Evolutionary conservation across 2,797 vertebrate species (phyloP), one percentile per base, ranked within the genome.

Genomic region (Chelon labrosus): DNA sequence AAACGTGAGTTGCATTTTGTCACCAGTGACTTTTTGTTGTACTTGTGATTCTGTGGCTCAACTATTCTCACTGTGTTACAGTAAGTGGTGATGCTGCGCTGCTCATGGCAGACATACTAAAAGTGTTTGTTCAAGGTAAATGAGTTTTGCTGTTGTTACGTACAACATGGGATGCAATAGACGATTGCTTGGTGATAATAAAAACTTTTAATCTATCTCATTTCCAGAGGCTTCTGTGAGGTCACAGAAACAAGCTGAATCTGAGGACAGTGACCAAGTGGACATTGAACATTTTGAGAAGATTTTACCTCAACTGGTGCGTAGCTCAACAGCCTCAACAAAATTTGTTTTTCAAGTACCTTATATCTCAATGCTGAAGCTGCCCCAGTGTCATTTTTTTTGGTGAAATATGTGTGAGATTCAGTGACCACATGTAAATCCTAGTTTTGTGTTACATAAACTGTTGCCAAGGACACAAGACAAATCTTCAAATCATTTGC

Each of bases 221-320:
- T 78, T 63, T 62, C 7, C 83, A 96, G 95, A 96, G 73, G 92
- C 94, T 10, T 90, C 92, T 14, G 83, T 90, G 22, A 91, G 95
- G 79, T 90, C 94, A 47, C 79, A 88, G 58, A 94, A 94, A 87
- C 95, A 95, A 85, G 94, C 95, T 0, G 86, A 90, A 31, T 71
- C 88, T 10, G 94, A 96, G 37, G 94, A 95, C 73, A 91, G 91
- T 35, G 82, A 93, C 27, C 60, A 75, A 65, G 88, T 95, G 4
- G 91, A 95, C 59, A 88, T 95, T 7, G 95, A 96, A 54, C 94
- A 96, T 81, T 94, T 95, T 78, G 94, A 96, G 65, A 96, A 95
- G 89, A 87, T 95, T 58, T 85, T 95, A 4, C 95, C 95, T 49
- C 94, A 96, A 66, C 81, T 96, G 92, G 95, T 95, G 75, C 5